These are phyloP conservation scores for Mycogona germanica DNA, from an alignment of 2,888 invertebrate species.

Conservation along the genomic window DNA sequence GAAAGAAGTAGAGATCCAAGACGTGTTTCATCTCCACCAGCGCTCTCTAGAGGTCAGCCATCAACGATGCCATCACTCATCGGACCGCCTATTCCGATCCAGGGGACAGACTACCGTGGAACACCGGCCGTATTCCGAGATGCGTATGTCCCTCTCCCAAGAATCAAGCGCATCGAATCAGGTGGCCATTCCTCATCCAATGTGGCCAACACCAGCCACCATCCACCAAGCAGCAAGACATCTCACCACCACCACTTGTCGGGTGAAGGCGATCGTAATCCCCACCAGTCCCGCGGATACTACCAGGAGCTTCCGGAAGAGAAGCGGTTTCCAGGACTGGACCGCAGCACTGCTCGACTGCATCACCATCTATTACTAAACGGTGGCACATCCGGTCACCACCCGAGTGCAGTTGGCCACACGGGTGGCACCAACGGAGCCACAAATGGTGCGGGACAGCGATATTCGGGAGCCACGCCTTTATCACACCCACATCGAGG, in stretches of 20 bases:
- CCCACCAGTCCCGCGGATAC: conserved; percentile 10
- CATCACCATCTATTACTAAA: too few relatives aligned
- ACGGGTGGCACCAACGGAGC: too few relatives aligned
- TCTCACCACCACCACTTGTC: not conserved
- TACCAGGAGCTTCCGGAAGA: conserved; percentile 43
- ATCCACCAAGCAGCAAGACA: not conserved
- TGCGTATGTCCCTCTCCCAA: conserved; percentile 7
- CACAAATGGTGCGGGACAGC: not conserved
- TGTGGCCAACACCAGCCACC: conserved; percentile 4
- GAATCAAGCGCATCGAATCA: conserved; percentile 4
- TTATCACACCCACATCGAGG: not conserved
- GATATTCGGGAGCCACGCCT: not conserved
- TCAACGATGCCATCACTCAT: too few relatives aligned
- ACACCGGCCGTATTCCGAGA: not conserved
- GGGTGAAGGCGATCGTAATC: not conserved
- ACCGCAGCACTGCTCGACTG: conserved; percentile 38
- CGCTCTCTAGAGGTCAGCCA: too few relatives aligned
- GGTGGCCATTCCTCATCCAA: conserved; percentile 10
- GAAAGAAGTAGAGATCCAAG: too few relatives aligned
- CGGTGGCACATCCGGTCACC: too few relatives aligned
- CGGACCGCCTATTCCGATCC: too few relatives aligned
- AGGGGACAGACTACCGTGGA: not conserved
- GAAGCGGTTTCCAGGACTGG: conserved; percentile 43
- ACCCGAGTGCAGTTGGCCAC: too few relatives aligned
- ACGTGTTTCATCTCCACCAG: too few relatives aligned